Conservation (phyloP, 2,113 vertebrate species). For the Arvicanthis niloticus region DNA sequence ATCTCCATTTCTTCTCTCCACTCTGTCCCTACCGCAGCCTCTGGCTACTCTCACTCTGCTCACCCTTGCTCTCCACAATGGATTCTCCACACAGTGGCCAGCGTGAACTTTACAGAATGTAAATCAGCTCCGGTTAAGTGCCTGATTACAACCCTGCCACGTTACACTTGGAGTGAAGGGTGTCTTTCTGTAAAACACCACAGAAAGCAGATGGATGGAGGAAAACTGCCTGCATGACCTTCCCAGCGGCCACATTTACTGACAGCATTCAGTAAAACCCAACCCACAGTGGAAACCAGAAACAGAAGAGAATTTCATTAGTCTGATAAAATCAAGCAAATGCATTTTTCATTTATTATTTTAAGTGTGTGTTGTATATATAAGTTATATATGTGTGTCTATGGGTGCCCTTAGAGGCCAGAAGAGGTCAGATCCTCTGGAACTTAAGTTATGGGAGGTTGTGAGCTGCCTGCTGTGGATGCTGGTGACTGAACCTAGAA, state of each 20-base stretch:
- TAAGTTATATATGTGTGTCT: background rate
- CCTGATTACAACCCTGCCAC: constrained; percentile 38
- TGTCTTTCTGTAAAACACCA: constrained; percentile 35
- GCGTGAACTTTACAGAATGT: constrained; percentile 16
- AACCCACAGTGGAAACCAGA: background rate
- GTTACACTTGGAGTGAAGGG: constrained; percentile 19
- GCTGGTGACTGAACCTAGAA: background rate
- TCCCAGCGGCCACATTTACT: background rate
- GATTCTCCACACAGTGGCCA: constrained; percentile 3
- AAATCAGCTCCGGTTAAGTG: constrained; percentile 59
- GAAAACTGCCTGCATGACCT: background rate
- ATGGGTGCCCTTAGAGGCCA: background rate
- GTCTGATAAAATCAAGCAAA: background rate
- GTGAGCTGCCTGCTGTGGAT: background rate
- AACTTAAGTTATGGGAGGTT: background rate
- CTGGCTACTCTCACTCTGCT: background rate
- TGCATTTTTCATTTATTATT: background rate
- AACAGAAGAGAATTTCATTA: background rate
- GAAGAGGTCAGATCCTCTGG: background rate
- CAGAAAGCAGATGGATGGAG: background rate
- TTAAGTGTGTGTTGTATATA: background rate
- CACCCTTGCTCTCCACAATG: background rate
- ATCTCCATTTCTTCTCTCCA: background rate
- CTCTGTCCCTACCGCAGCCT: background rate
- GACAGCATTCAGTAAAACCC: background rate